phyloP scores from a whole-genome alignment of 2,113 vertebrate genomes.

The Burhinus oedicnemus region DNA sequence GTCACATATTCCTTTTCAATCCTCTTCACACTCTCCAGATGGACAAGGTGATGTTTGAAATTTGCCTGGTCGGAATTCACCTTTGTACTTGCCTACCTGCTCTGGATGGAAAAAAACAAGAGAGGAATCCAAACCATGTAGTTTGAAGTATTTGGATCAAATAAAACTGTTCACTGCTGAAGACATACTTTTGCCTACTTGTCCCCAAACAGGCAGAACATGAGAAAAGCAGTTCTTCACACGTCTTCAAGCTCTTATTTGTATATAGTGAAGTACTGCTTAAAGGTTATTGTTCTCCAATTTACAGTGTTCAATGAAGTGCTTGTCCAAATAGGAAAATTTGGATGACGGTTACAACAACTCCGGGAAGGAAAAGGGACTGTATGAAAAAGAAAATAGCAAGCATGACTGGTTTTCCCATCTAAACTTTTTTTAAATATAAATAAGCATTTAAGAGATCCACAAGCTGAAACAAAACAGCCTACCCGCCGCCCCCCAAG shows the following conservation, averaged over 20 bases:
- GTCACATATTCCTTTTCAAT: neutral
- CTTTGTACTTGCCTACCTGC: neutral
- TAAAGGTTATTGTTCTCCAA: neutral
- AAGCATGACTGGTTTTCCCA: neutral
- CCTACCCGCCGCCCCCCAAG: neutral
- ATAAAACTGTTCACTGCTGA: neutral
- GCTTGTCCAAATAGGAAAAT: neutral
- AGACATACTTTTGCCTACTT: neutral
- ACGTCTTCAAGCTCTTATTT: neutral
- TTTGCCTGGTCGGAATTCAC: neutral
- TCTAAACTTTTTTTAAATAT: neutral
- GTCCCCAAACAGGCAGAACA: neutral
- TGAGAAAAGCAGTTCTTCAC: neutral
- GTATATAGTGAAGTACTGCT: neutral
- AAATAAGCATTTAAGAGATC: neutral
- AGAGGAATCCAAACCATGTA: neutral
- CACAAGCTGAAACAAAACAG: neutral
- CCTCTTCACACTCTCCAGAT: neutral
- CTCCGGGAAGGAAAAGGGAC: neutral
- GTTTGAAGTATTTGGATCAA: neutral
- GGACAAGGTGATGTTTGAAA: neutral
- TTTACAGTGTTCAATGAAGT: neutral
- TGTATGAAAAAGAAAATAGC: neutral
- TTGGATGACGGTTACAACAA: neutral
- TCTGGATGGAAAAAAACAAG: neutral